phyloP scores from a whole-genome alignment of 2,113 vertebrate species.

The Cynoglossus semilaevis region DNA sequence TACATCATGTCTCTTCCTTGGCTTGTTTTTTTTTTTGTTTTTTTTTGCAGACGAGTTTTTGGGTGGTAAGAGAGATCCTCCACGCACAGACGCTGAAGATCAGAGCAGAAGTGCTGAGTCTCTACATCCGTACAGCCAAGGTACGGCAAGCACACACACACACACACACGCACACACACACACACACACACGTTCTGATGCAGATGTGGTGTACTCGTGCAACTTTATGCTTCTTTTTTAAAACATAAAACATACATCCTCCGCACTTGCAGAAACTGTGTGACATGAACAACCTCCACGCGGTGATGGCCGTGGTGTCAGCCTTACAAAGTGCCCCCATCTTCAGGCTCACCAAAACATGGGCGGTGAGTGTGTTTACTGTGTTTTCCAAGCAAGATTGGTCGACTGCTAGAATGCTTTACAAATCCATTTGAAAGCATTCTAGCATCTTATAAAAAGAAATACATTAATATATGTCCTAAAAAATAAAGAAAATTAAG shows the following conservation, averaged over 20 bases:
- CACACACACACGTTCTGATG: not conserved
- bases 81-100: constrained; percentile 98
- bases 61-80: constrained; percentile 98
- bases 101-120: constrained; percentile 95
- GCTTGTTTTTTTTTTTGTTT: constrained; percentile 7
- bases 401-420: constrained; percentile 19
- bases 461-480: too few species aligned
- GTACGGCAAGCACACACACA: constrained; percentile 58
- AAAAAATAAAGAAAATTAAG: too few species aligned
- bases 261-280: constrained; percentile 85
- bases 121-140: constrained; percentile 98
- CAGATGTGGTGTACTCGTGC: not conserved
- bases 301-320: constrained; percentile 96
- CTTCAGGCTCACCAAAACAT: constrained; percentile 95
- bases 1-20: constrained; percentile 7
- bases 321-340: constrained; percentile 95
- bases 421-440: not conserved
- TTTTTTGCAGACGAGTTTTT: constrained; percentile 90
- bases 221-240: not conserved
- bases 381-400: not conserved
- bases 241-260: not conserved
- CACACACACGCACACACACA: too few species aligned
- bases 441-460: too few species aligned
- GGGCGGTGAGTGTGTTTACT: constrained; percentile 87
- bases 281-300: constrained; percentile 96